Evolutionary conservation across 2,797 vertebrate species (phyloP), one percentile per base, ranked within the genome.

Genomic region (Percopsis omiscomaycus): DNA sequence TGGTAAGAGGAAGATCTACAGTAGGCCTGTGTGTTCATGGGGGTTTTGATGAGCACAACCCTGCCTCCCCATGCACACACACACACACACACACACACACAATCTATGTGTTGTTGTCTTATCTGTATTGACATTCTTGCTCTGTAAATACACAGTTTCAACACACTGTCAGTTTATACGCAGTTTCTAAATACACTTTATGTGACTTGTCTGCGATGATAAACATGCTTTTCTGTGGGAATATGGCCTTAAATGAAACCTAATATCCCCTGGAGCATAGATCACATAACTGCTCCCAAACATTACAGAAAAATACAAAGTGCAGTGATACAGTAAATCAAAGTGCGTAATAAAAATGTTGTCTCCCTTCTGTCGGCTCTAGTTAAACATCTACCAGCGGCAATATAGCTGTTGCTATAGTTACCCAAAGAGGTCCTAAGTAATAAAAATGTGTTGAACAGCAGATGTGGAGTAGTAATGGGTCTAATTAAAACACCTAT

Each of bases 341-440:
- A 80, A 81, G 82, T 79, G 71, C 84, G 76, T 84, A 89, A 89
- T 89, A 86, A 91, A 89, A 83, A 80, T 0, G 15, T 78, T 69
- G 66, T 81, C 74, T 86, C 81, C 84, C 78, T 73, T 70, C 81
- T 83, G 89, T 86, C 83, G 87, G 86, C 84, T 89, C 81, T 81
- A 82, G 84, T 88, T 88, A 91, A 88, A 88, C 82, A 87, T 86
- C 84, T 85, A 87, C 80, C 68, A 64, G 83, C 84, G 79, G 79
- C 74, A 86, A 86, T 84, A 74, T 77, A 87, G 81, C 77, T 70
- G 87, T 89, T 86, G 82, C 85, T 82, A 88, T 89, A 85, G 87
- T 80, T 79, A 86, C 88, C 49, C 61, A 81, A 68, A 77, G 78
- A 85, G 82, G 82, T 86, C 83, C 82, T 73, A 75, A 62, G 62